Evolutionary conservation across 2,797 vertebrate species (phyloP).

Genomic region (Phalanger gymnotis): DNA sequence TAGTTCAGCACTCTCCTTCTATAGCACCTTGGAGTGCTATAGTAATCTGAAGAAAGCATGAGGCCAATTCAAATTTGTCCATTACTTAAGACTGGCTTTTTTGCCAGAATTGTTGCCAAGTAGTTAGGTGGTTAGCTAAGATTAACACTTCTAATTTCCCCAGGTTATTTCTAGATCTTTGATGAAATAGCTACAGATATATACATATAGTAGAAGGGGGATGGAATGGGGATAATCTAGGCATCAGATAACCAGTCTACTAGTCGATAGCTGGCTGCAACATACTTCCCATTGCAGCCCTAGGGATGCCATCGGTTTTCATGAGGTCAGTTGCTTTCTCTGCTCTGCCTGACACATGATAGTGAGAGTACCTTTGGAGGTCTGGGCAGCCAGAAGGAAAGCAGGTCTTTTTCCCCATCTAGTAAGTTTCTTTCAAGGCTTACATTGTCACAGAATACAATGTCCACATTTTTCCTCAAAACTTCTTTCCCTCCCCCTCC

Average conservation of each 20-base stretch:
- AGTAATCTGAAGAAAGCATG: neutral
- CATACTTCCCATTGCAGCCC: neutral
- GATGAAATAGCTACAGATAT: neutral
- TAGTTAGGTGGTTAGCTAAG: neutral
- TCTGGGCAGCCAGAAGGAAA: neutral
- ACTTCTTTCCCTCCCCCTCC: neutral
- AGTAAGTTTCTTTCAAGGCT: neutral
- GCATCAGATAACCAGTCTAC: neutral
- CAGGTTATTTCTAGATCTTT: neutral
- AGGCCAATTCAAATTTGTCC: neutral
- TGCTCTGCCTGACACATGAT: neutral
- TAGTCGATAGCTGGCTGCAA: accelerated
- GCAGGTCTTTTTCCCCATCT: neutral
- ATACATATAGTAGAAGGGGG: neutral
- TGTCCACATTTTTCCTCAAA: neutral
- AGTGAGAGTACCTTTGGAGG: neutral
- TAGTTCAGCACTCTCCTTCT: neutral
- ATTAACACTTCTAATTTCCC: neutral
- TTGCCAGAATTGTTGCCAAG: neutral
- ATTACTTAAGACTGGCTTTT: neutral
- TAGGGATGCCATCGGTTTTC: neutral
- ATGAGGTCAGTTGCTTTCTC: neutral
- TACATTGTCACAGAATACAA: neutral
- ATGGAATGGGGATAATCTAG: neutral
- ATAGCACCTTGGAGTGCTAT: neutral